phyloP scores from a whole-genome alignment of 2,888 invertebrate genomes.

The Cryptus armator region DNA sequence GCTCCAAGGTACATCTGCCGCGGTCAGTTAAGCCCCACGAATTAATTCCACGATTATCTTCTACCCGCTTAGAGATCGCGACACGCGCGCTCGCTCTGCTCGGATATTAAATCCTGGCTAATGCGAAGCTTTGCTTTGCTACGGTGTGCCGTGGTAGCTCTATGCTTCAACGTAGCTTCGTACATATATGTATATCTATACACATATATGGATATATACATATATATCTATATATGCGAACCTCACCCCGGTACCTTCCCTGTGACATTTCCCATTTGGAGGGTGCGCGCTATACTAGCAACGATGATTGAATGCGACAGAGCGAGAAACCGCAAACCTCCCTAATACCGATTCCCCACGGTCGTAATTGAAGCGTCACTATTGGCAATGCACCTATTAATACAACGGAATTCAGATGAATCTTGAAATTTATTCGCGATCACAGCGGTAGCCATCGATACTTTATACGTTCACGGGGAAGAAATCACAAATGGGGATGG shows the following conservation, averaged over 20 bases:
- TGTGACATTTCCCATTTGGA: conserved; percentile 69
- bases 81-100: conserved; percentile 56
- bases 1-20: conserved; percentile 63
- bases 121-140: conserved; percentile 53
- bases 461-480: not conserved
- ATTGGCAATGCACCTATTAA: conserved; percentile 52
- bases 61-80: conserved; percentile 66
- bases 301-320: conserved; percentile 66
- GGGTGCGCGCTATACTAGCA: conserved; percentile 48
- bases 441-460: not conserved
- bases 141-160: conserved; percentile 1
- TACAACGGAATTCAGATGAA: conserved; percentile 36
- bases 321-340: conserved; percentile 63
- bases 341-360: conserved; percentile 38
- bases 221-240: not conserved
- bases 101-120: conserved; percentile 68
- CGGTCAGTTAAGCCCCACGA: conserved; percentile 71
- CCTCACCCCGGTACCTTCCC: conserved; percentile 28
- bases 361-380: conserved; percentile 61
- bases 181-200: not conserved
- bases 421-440: conserved; percentile 34
- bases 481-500: not conserved
- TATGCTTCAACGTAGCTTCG: conserved; percentile 27
- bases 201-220: not conserved
- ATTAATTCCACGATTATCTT: conserved; percentile 75